phyloP scores from a whole-genome alignment of 2,113 vertebrate genomes.

The Oncorhynchus tshawytscha region DNA sequence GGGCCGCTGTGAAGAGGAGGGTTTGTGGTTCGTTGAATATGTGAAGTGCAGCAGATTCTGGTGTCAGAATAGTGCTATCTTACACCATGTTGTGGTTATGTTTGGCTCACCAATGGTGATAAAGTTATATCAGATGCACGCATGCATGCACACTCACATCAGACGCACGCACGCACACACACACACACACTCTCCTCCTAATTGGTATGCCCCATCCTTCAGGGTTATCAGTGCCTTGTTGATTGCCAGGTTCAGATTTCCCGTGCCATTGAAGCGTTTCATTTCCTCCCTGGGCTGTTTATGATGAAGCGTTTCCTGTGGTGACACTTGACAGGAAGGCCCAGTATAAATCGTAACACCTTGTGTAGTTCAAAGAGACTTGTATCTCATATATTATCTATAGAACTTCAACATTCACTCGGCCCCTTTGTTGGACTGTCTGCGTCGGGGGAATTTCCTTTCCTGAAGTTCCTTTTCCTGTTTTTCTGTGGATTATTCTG shows the following conservation, averaged over 20 bases:
- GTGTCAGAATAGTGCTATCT: slow-evolving; percentile 20
- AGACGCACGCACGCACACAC: no score
- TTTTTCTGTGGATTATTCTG: slow-evolving; percentile 21
- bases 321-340: slow-evolving; percentile 58
- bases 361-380: slow-evolving; percentile 31
- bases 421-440: not conserved
- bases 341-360: slow-evolving; percentile 50
- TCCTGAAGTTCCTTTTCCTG: no score
- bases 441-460: not conserved
- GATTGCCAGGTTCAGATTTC: slow-evolving; percentile 70
- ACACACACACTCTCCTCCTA: slow-evolving; percentile 37
- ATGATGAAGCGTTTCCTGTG: slow-evolving; percentile 65
- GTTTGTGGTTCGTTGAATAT: slow-evolving; percentile 25
- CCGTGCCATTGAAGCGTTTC: slow-evolving; percentile 59
- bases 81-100: slow-evolving; percentile 41
- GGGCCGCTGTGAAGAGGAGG: slow-evolving; percentile 25
- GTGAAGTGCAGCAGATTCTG: slow-evolving; percentile 28
- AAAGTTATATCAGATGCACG: not conserved
- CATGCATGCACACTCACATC: not conserved
- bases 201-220: slow-evolving; percentile 68
- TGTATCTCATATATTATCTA: slow-evolving; percentile 42
- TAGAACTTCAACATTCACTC: slow-evolving; percentile 14
- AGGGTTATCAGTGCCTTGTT: slow-evolving; percentile 61
- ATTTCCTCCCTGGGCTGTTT: slow-evolving; percentile 50
- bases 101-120: not conserved